Evolutionary conservation across 2,888 invertebrate genomes (phyloP), one percentile per base, ranked within the genome.

Genomic region (Aromia moschata): DNA sequence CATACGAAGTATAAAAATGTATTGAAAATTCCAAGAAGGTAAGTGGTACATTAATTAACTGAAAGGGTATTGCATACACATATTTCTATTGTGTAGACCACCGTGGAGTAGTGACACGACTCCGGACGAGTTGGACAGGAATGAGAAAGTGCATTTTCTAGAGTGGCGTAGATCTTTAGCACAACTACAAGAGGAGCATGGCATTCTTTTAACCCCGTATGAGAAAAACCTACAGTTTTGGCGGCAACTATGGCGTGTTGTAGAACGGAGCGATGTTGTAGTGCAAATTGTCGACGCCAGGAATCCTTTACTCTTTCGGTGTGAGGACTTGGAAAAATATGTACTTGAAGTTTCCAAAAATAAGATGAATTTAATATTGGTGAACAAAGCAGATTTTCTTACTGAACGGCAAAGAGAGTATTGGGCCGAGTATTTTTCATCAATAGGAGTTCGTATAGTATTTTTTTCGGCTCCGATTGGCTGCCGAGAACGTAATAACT

Each of bases 201-300:
- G 89, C 0, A 83, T 98, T 1, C 84, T 93, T 0, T 81, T 99
- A 64, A 99, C 99, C 0, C 99, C 99, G 0, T 99, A 96, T 80
- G 99, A 99, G 76, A 92, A 95, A 74, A 99, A 99, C 81, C 80
- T 98, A 14, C 97, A 99, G 78, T 93, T 99, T 71, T 99, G 99
- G 99, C 87, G 97, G 44, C 99, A 99, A 78, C 79, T 99, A 25
- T 99, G 99, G 99, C 86, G 98, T 70, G 98, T 99, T 0, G 87
- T 99, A n/a, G 99, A 99, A 79, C 88, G 93, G 70, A 94, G 96
- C 76, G 95, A 98, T 82, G 87, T 98, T 0, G 85, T 98, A 11
- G 87, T 96, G 10, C 93, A 99, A 80, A 94, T 99, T 63, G 91
- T 98, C 10, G 99, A 99, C 84, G 97, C 96, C 0, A 85, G 99